Percentiles rank a stretch among this genome's conserved stretches.
Evolutionary conservation across 2,888 invertebrate species (phyloP).

Genomic region (Ischnus inquisitorius): DNA sequence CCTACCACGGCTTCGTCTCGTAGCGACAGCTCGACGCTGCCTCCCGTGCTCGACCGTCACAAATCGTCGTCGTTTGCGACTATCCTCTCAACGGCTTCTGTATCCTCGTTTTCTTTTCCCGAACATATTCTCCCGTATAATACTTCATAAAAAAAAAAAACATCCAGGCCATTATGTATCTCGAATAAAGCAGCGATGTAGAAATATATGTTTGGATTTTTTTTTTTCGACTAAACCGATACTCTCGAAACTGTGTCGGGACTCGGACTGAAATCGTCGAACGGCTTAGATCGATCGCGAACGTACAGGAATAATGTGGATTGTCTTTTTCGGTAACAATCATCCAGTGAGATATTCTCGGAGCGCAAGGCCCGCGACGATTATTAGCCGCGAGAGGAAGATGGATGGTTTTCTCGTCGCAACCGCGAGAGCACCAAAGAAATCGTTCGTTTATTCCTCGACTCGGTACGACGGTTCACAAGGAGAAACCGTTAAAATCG

Average conservation of each 20-base stretch:
- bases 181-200: background rate
- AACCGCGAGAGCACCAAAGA: background rate
- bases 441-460: constrained; percentile 46
- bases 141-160: constrained; percentile 10
- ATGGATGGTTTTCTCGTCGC: background rate
- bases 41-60: constrained; percentile 45
- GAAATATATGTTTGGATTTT: too few relatives aligned
- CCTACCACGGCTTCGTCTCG: constrained; percentile 33
- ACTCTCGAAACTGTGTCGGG: too few relatives aligned
- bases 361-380: background rate
- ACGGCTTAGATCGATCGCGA: background rate
- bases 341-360: background rate
- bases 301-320: background rate
- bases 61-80: constrained; percentile 47
- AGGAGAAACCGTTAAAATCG: constrained; percentile 57
- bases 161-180: background rate
- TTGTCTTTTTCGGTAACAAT: background rate
- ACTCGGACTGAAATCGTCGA: too few relatives aligned
- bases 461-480: constrained; percentile 17
- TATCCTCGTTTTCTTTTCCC: constrained; percentile 10
- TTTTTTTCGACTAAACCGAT: too few relatives aligned
- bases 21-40: constrained; percentile 46
- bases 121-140: constrained; percentile 11
- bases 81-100: background rate
- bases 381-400: background rate